Evolutionary conservation across 92 coral and sea anemone genomes (phyloP).

Genomic region (Porites rus): DNA sequence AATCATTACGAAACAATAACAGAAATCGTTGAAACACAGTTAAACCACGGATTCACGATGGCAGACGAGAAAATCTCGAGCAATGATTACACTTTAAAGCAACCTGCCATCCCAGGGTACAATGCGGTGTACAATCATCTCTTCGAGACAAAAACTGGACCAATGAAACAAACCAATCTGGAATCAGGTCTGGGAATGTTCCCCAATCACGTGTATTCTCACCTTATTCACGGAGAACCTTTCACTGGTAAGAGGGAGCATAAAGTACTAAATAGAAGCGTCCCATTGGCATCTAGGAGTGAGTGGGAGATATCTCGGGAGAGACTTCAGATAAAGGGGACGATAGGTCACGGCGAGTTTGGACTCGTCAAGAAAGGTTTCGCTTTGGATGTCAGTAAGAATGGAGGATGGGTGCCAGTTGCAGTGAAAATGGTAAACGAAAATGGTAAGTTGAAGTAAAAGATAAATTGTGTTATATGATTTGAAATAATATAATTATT

Average conservation of each 20-base stretch:
- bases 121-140: slow-evolving; percentile 13
- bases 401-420: slow-evolving; percentile 36
- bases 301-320: slow-evolving; percentile 35
- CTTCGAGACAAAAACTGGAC: slow-evolving; percentile 15
- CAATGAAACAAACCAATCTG: not conserved
- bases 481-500: too few species aligned
- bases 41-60: slow-evolving; percentile 10
- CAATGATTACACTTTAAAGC: not conserved
- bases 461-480: not conserved
- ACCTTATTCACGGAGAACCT: slow-evolving; percentile 21
- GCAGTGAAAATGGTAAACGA: slow-evolving; percentile 39
- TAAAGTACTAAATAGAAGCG: not conserved
- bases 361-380: slow-evolving; percentile 38
- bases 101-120: not conserved
- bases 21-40: slow-evolving; percentile 23
- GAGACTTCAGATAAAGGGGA: slow-evolving; percentile 7
- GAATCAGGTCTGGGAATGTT: slow-evolving; percentile 12
- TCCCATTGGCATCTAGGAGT: not conserved
- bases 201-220: slow-evolving; percentile 13
- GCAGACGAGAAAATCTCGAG: not conserved
- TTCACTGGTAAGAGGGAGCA: not conserved
- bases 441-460: not conserved
- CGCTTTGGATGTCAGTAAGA: slow-evolving; percentile 21
- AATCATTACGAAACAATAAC: slow-evolving; percentile 43
- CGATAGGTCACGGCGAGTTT: slow-evolving; percentile 32